Evolutionary conservation across 2,888 invertebrate species (phyloP).

Genomic region (Nemotelus nigrinus): DNA sequence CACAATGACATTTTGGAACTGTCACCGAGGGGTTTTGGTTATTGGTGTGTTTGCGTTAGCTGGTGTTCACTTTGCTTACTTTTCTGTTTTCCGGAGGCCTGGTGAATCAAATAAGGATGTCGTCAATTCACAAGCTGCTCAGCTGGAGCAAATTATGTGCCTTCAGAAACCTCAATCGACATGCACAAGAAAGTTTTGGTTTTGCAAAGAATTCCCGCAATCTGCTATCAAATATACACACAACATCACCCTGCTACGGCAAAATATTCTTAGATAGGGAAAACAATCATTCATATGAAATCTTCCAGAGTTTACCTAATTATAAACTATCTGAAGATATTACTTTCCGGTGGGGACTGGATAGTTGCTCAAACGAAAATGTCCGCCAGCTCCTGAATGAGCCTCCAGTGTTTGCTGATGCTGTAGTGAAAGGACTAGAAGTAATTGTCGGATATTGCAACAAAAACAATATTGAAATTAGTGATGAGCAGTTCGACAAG

Average conservation of each 20-base stretch:
- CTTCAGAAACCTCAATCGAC: too few relatives aligned
- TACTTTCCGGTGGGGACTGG: background rate
- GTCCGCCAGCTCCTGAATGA: background rate
- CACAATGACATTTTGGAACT: too few relatives aligned
- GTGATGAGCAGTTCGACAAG: slow-evolving; percentile 56
- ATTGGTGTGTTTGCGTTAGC: too few relatives aligned
- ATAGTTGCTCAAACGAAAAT: background rate
- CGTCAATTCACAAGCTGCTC: too few relatives aligned
- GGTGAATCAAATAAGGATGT: too few relatives aligned
- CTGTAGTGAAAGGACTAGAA: slow-evolving; percentile 55
- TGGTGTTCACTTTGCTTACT: too few relatives aligned
- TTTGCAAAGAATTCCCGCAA: too few relatives aligned
- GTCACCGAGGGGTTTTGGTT: too few relatives aligned
- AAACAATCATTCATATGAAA: slow-evolving; percentile 60
- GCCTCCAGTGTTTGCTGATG: slow-evolving; percentile 30
- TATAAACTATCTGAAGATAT: slow-evolving; percentile 29
- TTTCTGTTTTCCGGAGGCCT: too few relatives aligned
- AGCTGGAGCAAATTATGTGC: too few relatives aligned
- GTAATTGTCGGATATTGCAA: slow-evolving; percentile 56
- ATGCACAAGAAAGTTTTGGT: too few relatives aligned
- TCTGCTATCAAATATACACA: too few relatives aligned
- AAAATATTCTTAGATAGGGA: slow-evolving; percentile 59
- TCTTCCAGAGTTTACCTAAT: slow-evolving; percentile 56
- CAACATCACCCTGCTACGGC: slow-evolving; percentile 13
- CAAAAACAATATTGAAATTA: slow-evolving; percentile 53